Conservation (phyloP, 1,140 invertebrate genomes). For the Mesaphorura yosii region DNA sequence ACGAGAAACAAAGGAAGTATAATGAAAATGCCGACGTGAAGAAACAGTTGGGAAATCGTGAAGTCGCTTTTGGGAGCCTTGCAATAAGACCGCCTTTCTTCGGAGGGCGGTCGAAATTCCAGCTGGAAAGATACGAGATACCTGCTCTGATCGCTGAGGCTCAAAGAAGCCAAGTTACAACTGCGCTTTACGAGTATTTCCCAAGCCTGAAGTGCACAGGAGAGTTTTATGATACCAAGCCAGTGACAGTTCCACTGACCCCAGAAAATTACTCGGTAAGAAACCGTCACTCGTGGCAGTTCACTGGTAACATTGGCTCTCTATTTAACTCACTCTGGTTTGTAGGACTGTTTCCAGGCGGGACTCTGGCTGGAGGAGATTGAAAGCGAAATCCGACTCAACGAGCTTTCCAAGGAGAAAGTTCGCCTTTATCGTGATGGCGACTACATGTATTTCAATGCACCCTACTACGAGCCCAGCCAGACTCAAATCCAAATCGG, state of each 20-base stretch:
- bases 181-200: background rate
- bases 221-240: background rate
- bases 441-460: too few species aligned
- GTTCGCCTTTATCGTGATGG: background rate
- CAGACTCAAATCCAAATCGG: too few species aligned
- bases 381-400: background rate
- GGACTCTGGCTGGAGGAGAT: background rate
- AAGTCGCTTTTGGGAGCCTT: too few species aligned
- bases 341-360: background rate
- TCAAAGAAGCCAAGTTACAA: too few species aligned
- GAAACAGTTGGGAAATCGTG: too few species aligned
- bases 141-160: too few species aligned
- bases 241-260: background rate
- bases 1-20: too few species aligned
- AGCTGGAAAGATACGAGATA: too few species aligned
- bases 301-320: background rate
- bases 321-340: background rate
- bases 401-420: background rate
- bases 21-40: too few species aligned
- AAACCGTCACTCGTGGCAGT: background rate
- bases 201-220: background rate
- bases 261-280: slow-evolving; percentile 3
- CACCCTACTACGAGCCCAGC: too few species aligned
- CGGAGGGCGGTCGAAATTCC: too few species aligned
- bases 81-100: too few species aligned